A percentile compares a stretch with the other conserved stretches of the same genome.
phyloP scores from a whole-genome alignment of 2,797 vertebrate genomes.

The Chrosomus eos region DNA sequence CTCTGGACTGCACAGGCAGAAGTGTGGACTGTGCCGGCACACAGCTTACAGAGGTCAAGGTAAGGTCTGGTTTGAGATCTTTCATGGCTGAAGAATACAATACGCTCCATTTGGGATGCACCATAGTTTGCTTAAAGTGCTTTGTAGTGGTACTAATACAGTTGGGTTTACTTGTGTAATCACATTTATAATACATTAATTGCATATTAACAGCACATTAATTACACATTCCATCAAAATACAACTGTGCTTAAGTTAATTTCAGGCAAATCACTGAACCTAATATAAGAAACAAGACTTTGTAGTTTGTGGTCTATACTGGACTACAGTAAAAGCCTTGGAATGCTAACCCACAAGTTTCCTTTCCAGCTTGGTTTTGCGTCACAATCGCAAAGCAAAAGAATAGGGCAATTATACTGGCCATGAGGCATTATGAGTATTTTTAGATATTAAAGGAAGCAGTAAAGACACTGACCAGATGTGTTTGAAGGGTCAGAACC shows the following conservation, averaged over 20 bases:
- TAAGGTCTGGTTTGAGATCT: slow-evolving; percentile 61
- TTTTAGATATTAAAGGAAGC: slow-evolving; percentile 34
- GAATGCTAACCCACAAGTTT: slow-evolving; percentile 25
- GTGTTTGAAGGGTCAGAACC: slow-evolving; percentile 26
- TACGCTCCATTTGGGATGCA: background rate
- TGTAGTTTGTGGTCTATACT: slow-evolving; percentile 16
- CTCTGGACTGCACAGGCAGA: slow-evolving; percentile 70
- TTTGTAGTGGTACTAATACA: background rate
- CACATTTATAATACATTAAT: background rate
- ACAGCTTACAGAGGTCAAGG: slow-evolving; percentile 72
- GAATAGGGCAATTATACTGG: background rate
- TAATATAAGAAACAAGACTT: slow-evolving; percentile 5
- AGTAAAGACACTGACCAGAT: slow-evolving; percentile 41
- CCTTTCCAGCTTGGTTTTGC: slow-evolving; percentile 30
- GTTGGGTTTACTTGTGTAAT: background rate
- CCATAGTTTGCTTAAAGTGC: background rate
- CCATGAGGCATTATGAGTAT: slow-evolving; percentile 20
- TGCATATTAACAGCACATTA: background rate
- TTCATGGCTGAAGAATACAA: background rate
- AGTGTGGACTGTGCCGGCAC: slow-evolving; percentile 66
- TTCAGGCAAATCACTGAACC: background rate
- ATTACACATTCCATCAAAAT: background rate
- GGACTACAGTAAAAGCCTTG: slow-evolving; percentile 11
- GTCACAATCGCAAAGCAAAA: slow-evolving; percentile 17
- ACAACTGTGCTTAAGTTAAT: background rate